These are phyloP conservation scores for Ennomos fuscantarius DNA, from an alignment of 2,888 invertebrate genomes.

Conservation along the genomic window DNA sequence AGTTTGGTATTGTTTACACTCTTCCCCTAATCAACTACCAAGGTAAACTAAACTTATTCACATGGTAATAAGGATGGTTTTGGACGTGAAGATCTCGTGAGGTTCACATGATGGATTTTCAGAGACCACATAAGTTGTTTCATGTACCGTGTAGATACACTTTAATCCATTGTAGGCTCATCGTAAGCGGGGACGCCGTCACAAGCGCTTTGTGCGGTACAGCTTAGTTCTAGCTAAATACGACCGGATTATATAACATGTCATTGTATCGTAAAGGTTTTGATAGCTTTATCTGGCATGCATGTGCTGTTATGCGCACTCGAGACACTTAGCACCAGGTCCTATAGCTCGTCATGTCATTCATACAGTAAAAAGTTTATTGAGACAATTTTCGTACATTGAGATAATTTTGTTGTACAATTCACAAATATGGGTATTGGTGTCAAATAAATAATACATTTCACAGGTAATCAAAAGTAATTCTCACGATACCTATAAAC, in stretches of 20 bases:
- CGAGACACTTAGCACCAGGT: too few species aligned
- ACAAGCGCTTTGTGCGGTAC: conserved; percentile 30
- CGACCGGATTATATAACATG: conserved; percentile 15
- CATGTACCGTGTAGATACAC: conserved; percentile 24
- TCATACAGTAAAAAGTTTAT: too few species aligned
- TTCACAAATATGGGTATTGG: too few species aligned
- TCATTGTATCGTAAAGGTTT: conserved; percentile 3
- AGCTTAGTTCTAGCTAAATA: conserved; percentile 33
- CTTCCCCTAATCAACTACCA: background rate
- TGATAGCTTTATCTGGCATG: background rate
- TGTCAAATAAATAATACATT: too few species aligned
- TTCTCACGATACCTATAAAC: too few species aligned
- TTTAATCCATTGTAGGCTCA: conserved; percentile 47
- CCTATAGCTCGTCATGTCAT: too few species aligned
- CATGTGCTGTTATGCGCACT: too few species aligned
- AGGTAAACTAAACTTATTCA: background rate
- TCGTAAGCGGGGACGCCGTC: conserved; percentile 37
- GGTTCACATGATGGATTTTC: conserved; percentile 22
- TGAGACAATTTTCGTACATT: too few species aligned
- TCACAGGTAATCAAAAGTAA: too few species aligned
- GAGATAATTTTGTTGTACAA: too few species aligned
- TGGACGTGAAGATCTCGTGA: background rate
- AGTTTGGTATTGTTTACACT: conserved; percentile 15
- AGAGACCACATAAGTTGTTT: conserved; percentile 22
- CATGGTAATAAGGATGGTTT: conserved; percentile 1